Conservation (phyloP, 2,888 invertebrate genomes). For the Archaeoteleia sp. region DNA sequence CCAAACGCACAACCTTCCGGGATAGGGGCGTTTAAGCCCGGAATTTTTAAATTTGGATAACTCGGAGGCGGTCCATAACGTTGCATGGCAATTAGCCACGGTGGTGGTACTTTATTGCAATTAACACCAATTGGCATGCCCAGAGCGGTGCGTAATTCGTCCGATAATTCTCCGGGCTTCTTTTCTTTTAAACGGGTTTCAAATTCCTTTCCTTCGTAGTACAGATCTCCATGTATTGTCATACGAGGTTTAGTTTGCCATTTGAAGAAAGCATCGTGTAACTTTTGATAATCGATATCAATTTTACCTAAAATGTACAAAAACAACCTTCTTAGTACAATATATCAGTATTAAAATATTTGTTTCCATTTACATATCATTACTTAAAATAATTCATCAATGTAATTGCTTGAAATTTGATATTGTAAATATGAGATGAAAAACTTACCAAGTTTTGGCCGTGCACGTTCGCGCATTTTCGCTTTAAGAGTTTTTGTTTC, state of each 20-base stretch:
- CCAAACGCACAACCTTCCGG: constrained; percentile 98
- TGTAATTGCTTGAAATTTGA: neutral
- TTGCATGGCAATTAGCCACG: constrained; percentile 98
- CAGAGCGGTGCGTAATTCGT: constrained; percentile 95
- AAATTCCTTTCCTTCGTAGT: constrained; percentile 99
- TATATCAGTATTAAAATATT: neutral
- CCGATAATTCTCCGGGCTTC: constrained; percentile 97
- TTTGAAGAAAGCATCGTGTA: constrained; percentile 99
- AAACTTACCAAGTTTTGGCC: constrained; percentile 93
- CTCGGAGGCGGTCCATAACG: constrained; percentile 99
- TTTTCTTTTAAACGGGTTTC: constrained; percentile 98
- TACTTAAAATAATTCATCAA: neutral
- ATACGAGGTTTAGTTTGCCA: constrained; percentile 99
- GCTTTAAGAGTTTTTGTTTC: constrained; percentile 96
- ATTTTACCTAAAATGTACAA: constrained; percentile 80
- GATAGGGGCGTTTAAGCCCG: constrained; percentile 98
- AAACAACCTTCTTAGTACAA: neutral
- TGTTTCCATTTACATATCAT: too few relatives aligned
- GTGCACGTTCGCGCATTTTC: constrained; percentile 96
- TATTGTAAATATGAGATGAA: too few relatives aligned
- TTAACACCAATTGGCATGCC: constrained; percentile 99
- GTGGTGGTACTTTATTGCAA: constrained; percentile 93
- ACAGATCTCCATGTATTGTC: constrained; percentile 99
- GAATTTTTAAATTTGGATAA: constrained; percentile 98
- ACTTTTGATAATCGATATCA: constrained; percentile 99